Conservation (phyloP, 1,140 invertebrate genomes). For the Drosophila pseudoananassae region DNA sequence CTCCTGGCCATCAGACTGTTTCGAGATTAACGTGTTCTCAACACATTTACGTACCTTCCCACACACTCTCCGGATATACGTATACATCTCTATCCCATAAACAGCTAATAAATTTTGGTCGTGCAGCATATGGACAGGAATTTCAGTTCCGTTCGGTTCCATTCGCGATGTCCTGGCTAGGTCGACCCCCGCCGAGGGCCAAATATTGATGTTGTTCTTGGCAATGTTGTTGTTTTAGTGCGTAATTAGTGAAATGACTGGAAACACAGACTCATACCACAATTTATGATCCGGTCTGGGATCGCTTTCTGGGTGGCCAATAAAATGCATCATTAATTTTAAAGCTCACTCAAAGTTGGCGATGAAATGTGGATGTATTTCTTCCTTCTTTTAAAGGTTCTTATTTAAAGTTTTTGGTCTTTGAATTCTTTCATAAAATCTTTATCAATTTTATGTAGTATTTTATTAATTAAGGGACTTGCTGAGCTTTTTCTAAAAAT, state of each 20-base stretch:
- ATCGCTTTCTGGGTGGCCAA: conserved; percentile 7
- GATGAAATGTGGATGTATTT: neutral
- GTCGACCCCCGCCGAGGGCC: conserved; percentile 15
- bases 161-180: conserved; percentile 8
- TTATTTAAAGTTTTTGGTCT: neutral
- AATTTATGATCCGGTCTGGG: conserved; percentile 33
- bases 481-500: neutral
- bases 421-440: neutral
- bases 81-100: conserved; percentile 29
- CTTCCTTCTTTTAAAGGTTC: neutral
- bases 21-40: conserved; percentile 63
- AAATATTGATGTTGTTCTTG: conserved; percentile 19
- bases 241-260: conserved; percentile 55
- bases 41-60: conserved; percentile 23
- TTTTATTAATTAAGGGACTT: no score
- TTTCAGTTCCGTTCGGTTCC: neutral
- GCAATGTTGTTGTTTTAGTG: conserved; percentile 20
- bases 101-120: conserved; percentile 71
- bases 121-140: conserved; percentile 45
- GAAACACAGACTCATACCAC: conserved; percentile 16
- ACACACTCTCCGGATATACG: conserved; percentile 1
- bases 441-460: no score
- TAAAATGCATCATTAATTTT: conserved; percentile 56
- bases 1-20: conserved; percentile 51
- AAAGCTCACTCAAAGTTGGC: conserved; percentile 1